These are phyloP conservation scores for Chamaetylas fuelleborni DNA, from an alignment of 2,113 vertebrate genomes.

Conservation along the genomic window DNA sequence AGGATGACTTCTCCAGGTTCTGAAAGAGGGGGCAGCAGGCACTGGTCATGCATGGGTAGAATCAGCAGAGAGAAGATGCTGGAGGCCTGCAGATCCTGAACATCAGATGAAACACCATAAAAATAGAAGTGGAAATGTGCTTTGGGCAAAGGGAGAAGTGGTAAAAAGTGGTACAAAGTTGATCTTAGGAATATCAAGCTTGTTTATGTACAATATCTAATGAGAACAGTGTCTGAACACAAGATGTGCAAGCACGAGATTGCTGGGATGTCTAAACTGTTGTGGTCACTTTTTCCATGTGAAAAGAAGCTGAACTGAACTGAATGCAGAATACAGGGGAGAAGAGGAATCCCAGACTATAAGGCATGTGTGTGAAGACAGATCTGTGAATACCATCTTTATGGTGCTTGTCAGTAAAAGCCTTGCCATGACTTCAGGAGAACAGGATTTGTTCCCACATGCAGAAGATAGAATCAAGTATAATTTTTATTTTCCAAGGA, in stretches of 20 bases:
- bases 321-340: not conserved
- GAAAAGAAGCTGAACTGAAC: not conserved
- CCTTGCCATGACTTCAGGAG: not conserved
- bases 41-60: rapidly evolving
- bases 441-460: not conserved
- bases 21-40: not conserved
- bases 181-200: not conserved
- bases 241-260: not conserved
- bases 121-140: not conserved
- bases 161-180: not conserved
- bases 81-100: not conserved
- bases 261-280: not conserved
- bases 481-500: not conserved
- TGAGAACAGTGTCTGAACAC: not conserved
- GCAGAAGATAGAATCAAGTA: not conserved
- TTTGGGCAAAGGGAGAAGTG: not conserved
- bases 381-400: not conserved
- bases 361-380: not conserved
- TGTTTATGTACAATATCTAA: not conserved
- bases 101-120: not conserved
- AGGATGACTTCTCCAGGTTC: not conserved
- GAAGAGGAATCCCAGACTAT: not conserved
- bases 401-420: not conserved
- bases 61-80: not conserved
- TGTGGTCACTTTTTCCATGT: not conserved